These are phyloP conservation scores for Trachelipus rathkii DNA, from an alignment of 1,140 invertebrate genomes.

Conservation along the genomic window DNA sequence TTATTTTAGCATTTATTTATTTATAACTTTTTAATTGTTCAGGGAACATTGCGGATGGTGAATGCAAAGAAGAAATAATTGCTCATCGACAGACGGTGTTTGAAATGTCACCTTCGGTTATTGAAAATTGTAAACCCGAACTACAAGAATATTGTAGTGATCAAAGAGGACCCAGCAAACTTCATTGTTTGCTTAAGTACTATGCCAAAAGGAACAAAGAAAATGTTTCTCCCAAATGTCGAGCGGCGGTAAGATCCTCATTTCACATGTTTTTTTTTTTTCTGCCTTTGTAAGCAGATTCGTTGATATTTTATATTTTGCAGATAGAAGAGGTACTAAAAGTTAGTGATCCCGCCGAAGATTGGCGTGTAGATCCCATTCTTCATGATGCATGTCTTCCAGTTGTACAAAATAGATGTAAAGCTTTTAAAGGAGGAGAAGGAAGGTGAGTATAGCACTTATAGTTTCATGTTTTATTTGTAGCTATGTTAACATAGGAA, in stretches of 20 bases:
- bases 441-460: conserved; percentile 41
- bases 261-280: neutral
- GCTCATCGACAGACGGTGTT: conserved; percentile 85
- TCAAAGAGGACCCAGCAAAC: conserved; percentile 57
- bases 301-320: conserved; percentile 38
- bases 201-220: neutral
- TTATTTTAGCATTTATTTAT: neutral
- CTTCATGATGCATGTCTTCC: conserved; percentile 76
- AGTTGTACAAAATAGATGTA: conserved; percentile 63
- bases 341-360: conserved; percentile 75
- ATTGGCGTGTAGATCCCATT: conserved; percentile 88
- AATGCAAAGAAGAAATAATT: conserved; percentile 75
- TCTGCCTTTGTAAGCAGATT: too few relatives aligned
- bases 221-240: neutral
- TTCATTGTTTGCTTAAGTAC: conserved; percentile 94
- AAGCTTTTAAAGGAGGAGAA: conserved; percentile 44
- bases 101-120: conserved; percentile 81
- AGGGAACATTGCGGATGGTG: conserved; percentile 66
- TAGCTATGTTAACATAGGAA: neutral
- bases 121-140: conserved; percentile 80
- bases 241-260: neutral
- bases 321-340: conserved; percentile 71
- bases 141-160: conserved; percentile 57
- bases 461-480: neutral
- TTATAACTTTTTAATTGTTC: conserved; percentile 46